These are phyloP conservation scores for Holacanthus passer DNA, from an alignment of 2,113 vertebrate species.

Conservation along the genomic window DNA sequence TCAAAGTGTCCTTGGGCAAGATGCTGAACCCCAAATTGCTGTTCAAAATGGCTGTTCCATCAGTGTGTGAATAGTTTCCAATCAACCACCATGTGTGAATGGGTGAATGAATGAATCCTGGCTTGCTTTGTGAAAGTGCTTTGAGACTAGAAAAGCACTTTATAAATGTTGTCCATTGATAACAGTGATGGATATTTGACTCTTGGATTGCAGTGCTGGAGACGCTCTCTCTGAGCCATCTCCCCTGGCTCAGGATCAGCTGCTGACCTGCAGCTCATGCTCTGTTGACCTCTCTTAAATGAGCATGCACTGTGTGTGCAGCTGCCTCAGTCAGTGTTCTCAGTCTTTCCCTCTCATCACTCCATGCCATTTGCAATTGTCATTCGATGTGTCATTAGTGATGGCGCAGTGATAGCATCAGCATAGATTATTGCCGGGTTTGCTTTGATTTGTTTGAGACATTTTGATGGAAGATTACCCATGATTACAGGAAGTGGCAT, in stretches of 20 bases:
- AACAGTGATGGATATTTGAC: background rate
- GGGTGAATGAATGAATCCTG: too few relatives aligned
- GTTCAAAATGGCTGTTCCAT: too few relatives aligned
- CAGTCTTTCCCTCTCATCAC: background rate
- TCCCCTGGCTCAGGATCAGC: background rate
- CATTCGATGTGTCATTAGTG: constrained; percentile 36
- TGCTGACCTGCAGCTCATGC: constrained; percentile 28
- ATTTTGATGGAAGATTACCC: constrained; percentile 49
- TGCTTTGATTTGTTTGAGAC: constrained; percentile 48
- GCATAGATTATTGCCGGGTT: constrained; percentile 21
- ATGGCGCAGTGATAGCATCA: constrained; percentile 8
- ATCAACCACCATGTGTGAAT: too few relatives aligned
- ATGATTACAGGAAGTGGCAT: constrained; percentile 52
- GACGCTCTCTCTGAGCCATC: background rate
- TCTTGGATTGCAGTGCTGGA: background rate
- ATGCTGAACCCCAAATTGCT: too few relatives aligned
- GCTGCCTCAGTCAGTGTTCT: constrained; percentile 12
- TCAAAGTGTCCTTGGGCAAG: too few relatives aligned
- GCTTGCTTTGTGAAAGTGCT: too few relatives aligned
- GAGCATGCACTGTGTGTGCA: constrained; percentile 20
- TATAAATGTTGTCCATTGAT: too few relatives aligned
- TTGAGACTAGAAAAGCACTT: too few relatives aligned
- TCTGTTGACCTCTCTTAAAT: constrained; percentile 25
- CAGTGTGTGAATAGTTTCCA: too few relatives aligned
- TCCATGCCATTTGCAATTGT: constrained; percentile 24